phyloP scores from a whole-genome alignment of 2,113 vertebrate species.

The Paedocypris sp. region DNA sequence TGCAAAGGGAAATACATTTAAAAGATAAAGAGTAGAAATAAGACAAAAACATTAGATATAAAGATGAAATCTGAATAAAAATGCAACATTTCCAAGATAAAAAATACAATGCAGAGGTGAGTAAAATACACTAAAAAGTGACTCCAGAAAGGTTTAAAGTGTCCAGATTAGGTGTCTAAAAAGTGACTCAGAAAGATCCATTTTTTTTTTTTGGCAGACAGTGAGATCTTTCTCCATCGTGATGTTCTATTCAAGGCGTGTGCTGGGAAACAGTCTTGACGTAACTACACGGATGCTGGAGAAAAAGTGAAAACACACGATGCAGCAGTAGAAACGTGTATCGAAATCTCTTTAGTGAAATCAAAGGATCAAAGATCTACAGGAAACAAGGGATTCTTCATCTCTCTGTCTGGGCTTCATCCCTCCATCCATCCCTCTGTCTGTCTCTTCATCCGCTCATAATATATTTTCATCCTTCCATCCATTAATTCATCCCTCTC shows the following conservation, averaged over 20 bases:
- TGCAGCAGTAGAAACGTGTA: not conserved
- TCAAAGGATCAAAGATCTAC: conserved; percentile 11
- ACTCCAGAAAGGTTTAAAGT: no score
- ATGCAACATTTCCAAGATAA: no score
- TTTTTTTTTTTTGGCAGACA: not conserved
- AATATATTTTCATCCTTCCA: no score
- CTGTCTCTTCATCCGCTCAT: not conserved
- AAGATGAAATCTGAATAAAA: no score
- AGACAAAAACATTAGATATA: no score
- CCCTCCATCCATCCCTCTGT: not conserved
- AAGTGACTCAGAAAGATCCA: no score
- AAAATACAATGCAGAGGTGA: no score
- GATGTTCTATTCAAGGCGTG: conserved; percentile 12
- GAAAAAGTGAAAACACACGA: not conserved
- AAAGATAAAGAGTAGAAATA: no score
- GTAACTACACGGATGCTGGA: not conserved
- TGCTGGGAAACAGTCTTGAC: conserved; percentile 1
- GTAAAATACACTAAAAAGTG: no score
- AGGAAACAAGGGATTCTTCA: not conserved
- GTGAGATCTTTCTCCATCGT: conserved; percentile 20
- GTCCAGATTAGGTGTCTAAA: no score
- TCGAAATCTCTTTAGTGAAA: not conserved
- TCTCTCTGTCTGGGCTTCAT: not conserved
- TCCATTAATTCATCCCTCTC: not conserved
- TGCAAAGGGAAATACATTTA: no score